These are phyloP conservation scores for Heterocephalus glaber DNA, from an alignment of 2,113 vertebrate species.

Conservation along the genomic window DNA sequence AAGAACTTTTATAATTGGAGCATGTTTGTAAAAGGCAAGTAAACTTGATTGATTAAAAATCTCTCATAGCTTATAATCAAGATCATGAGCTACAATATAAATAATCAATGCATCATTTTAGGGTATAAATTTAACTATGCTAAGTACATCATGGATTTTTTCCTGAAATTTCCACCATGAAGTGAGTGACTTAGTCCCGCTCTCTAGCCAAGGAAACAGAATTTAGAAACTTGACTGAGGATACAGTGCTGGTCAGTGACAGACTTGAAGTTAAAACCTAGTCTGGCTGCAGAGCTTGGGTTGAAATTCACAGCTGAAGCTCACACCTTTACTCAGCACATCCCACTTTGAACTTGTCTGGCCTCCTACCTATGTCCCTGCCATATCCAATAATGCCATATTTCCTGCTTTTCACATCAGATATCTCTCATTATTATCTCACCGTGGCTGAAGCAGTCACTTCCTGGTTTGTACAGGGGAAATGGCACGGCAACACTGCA, in stretches of 20 bases:
- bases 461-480: neutral
- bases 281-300: neutral
- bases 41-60: slow-evolving; percentile 15
- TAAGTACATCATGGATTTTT: neutral
- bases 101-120: neutral
- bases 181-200: neutral
- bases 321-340: neutral
- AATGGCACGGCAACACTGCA: neutral
- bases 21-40: slow-evolving; percentile 44
- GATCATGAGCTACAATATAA: neutral
- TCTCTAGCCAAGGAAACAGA: neutral
- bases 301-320: neutral
- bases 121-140: neutral
- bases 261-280: neutral
- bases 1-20: neutral
- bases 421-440: neutral
- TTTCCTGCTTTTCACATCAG: neutral
- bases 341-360: neutral
- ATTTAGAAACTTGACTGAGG: neutral
- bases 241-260: neutral
- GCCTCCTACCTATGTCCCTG: neutral
- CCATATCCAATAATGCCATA: neutral
- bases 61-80: neutral
- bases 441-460: neutral
- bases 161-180: neutral